Base-by-base conservation (phyloP, 2,888 invertebrate species). In the Bibio marci region DNA sequence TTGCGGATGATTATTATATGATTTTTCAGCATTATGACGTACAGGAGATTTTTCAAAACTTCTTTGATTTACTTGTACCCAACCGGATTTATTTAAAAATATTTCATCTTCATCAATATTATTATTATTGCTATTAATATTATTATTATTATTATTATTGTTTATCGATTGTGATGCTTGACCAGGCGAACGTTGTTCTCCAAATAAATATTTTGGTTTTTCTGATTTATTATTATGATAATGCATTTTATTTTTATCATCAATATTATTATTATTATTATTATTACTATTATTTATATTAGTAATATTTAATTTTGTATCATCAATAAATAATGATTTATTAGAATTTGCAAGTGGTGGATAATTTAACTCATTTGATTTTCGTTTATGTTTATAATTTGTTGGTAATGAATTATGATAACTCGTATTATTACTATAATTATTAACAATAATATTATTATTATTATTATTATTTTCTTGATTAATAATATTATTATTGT, bases 21-120 rank as follows among this genome's bases (percentile, higher is more conserved):
- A 10, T 52, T 50, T 4, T 49, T 46, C 34, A n/a, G n/a, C n/a
- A 11, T 25, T 14, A 17, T 17, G 30, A 3, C 22, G 31, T 28
- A 26, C 44, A 17, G 47, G 42, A 3, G 47, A 51, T 41, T 52
- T 58, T 40, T 62, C 60, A 40, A 60, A 56, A 38, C 52, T 50
- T 31, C 52, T 51, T 6, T 56, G 49, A 43, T 62, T 63, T 3
- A 66, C 65, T 47, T 65, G 64, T n/a, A 65, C 63, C 65, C 64
- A 65, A 17, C 65, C 65, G 25, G 65, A 63, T 41, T 62, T 62
- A 43, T 61, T 62, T 4, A 62, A 49, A 36, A 56, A 62, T 32
- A 62, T 61, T 47, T 61, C 57, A 44, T 58, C 58, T 40, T 54
- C 55, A 25, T 43, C 44, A 36, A 10, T 15, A 47, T 13, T 13